Evolutionary conservation across 2,888 invertebrate species (phyloP), one percentile per base, ranked within the genome.

Genomic region (Caenorhabditis sp.): DNA sequence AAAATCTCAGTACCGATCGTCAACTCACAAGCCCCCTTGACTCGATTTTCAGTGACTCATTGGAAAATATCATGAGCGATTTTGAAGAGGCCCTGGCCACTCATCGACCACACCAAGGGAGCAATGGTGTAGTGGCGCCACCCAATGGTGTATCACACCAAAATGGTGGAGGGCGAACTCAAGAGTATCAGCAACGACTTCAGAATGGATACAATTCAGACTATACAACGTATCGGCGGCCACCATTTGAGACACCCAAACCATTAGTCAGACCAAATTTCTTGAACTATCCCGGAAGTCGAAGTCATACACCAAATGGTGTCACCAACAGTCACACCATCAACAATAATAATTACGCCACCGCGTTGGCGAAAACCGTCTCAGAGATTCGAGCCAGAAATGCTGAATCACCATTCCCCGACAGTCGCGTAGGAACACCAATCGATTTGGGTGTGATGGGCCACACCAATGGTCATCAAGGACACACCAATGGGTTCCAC

Each of bases 61-160:
- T 86, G 62, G 85, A 85, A 59, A 84, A 85, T 64, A 75, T 86
- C 26, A 81, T 84, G 81, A 79, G 78, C 57, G 85, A 86, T 67
- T 83, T 85, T 58, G 85, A 85, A 36, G 85, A 84, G 38, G 79
- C 79, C 7, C 67, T 83, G 23, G 70, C 67, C 8, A 59, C 73
- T 8, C 67, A 67, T 17, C 66, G 65, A 49, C 60, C 67, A 27
- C 17, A 20, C 57, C n/a, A n/a, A n/a, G n/a, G n/a, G n/a, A n/a
- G n/a, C n/a, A n/a, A n/a, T n/a, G n/a, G n/a, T n/a, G n/a, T n/a
- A n/a, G n/a, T n/a, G n/a, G n/a, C n/a, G n/a, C n/a, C n/a, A n/a
- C n/a, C n/a, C n/a, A n/a, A n/a, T n/a, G n/a, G n/a, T n/a, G n/a
- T n/a, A 20, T 57, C 27, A 17, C 26, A 14, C 10, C 12, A 43